Evolutionary conservation across 2,888 invertebrate species (phyloP).

Genomic region (Oligia fasciuncula): DNA sequence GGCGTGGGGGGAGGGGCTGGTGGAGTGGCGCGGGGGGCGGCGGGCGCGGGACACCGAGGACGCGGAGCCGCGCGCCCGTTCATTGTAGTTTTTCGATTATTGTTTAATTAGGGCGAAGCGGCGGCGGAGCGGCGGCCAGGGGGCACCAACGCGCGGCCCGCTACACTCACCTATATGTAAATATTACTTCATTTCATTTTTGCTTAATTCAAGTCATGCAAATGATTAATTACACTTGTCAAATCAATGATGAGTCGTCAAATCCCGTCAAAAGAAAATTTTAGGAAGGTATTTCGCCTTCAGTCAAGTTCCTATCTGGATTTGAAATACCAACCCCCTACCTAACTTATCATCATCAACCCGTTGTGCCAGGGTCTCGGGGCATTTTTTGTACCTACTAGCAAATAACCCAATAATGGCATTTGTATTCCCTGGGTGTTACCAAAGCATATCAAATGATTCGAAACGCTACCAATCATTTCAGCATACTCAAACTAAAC

Average conservation of each 20-base stretch:
- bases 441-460: not conserved
- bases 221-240: not conserved
- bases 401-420: not conserved
- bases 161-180: conserved; percentile 55
- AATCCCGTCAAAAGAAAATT: not conserved
- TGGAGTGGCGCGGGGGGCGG: conserved; percentile 64
- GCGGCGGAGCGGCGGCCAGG: conserved; percentile 89
- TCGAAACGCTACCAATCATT: not conserved
- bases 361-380: too few relatives aligned
- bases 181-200: conserved; percentile 44
- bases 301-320: not conserved
- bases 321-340: conserved; percentile 2
- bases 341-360: not conserved
- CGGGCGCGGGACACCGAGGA: conserved; percentile 82
- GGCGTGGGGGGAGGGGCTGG: conserved; percentile 49
- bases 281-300: too few relatives aligned
- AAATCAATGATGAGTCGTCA: not conserved
- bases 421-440: not conserved
- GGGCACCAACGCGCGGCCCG: conserved; percentile 80
- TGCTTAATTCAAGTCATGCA: not conserved
- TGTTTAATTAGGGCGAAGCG: conserved; percentile 91
- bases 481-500: not conserved
- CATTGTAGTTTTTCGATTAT: conserved; percentile 90
- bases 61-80: conserved; percentile 88
- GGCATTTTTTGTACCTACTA: not conserved